Conservation (phyloP, 2,113 vertebrate species). For the Dipodomys ordii region DNA sequence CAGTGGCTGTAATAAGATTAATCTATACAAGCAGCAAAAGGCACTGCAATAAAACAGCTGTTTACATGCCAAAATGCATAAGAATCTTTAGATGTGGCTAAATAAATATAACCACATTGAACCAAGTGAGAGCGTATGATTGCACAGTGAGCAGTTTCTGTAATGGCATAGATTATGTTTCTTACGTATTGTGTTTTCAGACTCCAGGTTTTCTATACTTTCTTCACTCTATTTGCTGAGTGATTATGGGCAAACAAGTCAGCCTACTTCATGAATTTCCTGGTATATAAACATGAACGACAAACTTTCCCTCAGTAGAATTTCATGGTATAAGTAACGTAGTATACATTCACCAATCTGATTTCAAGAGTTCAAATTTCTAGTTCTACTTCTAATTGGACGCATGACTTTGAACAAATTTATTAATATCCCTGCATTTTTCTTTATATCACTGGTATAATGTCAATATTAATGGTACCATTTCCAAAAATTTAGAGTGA, state of each 20-base stretch:
- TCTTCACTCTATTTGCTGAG: neutral
- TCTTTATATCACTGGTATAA: neutral
- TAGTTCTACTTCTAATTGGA: neutral
- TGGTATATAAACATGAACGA: neutral
- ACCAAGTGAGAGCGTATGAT: neutral
- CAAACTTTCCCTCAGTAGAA: neutral
- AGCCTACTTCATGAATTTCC: neutral
- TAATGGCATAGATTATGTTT: neutral
- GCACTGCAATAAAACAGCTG: neutral
- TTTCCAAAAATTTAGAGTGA: neutral
- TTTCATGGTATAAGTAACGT: no score
- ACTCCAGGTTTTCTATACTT: no score
- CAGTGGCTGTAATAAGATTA: conserved; percentile 36
- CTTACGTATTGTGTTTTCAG: neutral
- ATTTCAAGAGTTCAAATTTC: neutral
- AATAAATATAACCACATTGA: neutral
- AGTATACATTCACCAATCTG: neutral
- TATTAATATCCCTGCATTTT: neutral
- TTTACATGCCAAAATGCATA: neutral
- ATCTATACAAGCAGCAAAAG: neutral
- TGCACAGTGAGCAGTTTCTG: neutral
- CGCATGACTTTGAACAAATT: neutral
- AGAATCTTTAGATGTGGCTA: conserved; percentile 6
- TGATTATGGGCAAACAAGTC: neutral
- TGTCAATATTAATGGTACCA: neutral